Percentiles rank a stretch among this genome's conserved stretches.
These are phyloP conservation scores for Urocolius indicus DNA, from an alignment of 2,113 vertebrate genomes.

Conservation along the genomic window DNA sequence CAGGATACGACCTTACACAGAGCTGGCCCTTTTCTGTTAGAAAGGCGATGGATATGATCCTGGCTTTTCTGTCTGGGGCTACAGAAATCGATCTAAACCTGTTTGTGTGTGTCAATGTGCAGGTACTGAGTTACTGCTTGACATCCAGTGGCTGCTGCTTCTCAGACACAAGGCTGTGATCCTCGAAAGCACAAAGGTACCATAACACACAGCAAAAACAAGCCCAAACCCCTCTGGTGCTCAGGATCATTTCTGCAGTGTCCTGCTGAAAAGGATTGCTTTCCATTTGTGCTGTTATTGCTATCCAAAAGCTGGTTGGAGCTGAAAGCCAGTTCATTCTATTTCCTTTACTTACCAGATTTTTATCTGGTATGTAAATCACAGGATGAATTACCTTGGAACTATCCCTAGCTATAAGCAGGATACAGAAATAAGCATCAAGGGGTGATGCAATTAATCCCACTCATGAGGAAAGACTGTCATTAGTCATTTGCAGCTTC, in stretches of 20 bases:
- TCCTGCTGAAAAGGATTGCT: neutral
- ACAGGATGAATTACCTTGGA: neutral
- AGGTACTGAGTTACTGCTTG: fast-evolving
- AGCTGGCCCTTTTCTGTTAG: fast-evolving
- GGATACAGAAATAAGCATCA: neutral
- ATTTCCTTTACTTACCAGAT: neutral
- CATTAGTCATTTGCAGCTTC: slow-evolving; percentile 16
- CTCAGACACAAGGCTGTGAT: neutral
- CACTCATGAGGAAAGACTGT: neutral
- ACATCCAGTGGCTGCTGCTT: neutral
- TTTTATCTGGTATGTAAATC: neutral
- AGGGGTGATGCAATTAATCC: slow-evolving; percentile 36
- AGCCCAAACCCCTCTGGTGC: neutral
- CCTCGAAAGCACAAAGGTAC: neutral
- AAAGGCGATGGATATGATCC: fast-evolving
- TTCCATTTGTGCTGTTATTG: neutral
- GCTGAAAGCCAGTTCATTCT: neutral
- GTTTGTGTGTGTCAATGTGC: fast-evolving
- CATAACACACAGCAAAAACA: neutral
- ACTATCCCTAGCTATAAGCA: neutral
- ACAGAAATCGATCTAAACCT: fast-evolving
- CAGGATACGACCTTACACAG: fast-evolving
- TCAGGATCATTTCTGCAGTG: neutral
- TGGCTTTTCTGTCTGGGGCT: neutral
- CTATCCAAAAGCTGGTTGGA: neutral